A percentile compares a stretch with the other conserved stretches of the same genome.
Evolutionary conservation across 2,113 vertebrate genomes (phyloP).

Genomic region (Gallinago jamesoni): DNA sequence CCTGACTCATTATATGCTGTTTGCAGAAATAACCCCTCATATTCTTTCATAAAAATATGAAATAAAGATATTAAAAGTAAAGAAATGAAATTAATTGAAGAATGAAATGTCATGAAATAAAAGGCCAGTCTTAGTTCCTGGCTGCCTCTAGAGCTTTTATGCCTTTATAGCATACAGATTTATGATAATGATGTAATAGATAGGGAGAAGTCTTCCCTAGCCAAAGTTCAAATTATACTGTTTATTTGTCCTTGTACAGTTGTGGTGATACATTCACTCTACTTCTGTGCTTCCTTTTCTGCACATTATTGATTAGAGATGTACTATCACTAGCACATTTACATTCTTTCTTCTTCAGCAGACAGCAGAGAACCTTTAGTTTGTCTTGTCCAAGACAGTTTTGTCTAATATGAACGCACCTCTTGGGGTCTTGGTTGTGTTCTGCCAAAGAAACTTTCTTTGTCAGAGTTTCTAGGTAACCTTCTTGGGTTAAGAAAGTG

Average conservation of each 20-base stretch:
- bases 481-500: constrained; percentile 71
- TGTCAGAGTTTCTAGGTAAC: constrained; percentile 78
- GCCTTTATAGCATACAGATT: not conserved
- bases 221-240: not conserved
- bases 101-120: not conserved
- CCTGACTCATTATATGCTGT: not conserved
- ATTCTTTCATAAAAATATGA: not conserved
- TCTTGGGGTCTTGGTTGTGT: constrained; percentile 84
- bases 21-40: not conserved
- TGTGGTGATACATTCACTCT: not conserved
- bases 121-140: not conserved
- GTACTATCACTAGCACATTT: not conserved
- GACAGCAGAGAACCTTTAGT: constrained; percentile 82
- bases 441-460: constrained; percentile 82
- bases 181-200: not conserved
- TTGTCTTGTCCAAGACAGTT: constrained; percentile 76
- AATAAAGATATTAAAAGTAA: not conserved
- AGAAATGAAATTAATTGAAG: not conserved
- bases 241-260: not conserved
- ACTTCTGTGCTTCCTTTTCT: not conserved
- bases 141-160: not conserved
- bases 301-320: not conserved
- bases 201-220: not conserved
- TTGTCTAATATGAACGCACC: constrained; percentile 80
- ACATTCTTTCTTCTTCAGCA: constrained; percentile 45